Evolutionary conservation across 2,113 vertebrate species (phyloP).

Genomic region (western clawed frog (Xenopus tropicalis)): UCB_Xtro_10.0 CM004443.2:28645001-28645500

Average conservation of each 20-base stretch:
- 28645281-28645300: constrained; percentile 4
- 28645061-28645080: no score
- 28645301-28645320: neutral
- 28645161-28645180: no score
- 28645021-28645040: no score
- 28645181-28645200: no score
- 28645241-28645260: constrained; percentile 23
- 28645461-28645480: neutral
- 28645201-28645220: no score
- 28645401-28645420: neutral
- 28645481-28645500: constrained; percentile 1
- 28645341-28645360: neutral
- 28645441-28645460: neutral
- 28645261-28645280: constrained; percentile 5
- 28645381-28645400: constrained; percentile 16
- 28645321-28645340: neutral
- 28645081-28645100: no score
- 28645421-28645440: neutral
- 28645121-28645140: no score
- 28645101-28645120: no score
- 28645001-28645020: no score
- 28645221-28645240: neutral
- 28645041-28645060: no score
- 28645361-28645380: neutral
- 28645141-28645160: no score